phyloP scores from a whole-genome alignment of 2,113 vertebrate genomes.

The Vicugna pacos region DNA sequence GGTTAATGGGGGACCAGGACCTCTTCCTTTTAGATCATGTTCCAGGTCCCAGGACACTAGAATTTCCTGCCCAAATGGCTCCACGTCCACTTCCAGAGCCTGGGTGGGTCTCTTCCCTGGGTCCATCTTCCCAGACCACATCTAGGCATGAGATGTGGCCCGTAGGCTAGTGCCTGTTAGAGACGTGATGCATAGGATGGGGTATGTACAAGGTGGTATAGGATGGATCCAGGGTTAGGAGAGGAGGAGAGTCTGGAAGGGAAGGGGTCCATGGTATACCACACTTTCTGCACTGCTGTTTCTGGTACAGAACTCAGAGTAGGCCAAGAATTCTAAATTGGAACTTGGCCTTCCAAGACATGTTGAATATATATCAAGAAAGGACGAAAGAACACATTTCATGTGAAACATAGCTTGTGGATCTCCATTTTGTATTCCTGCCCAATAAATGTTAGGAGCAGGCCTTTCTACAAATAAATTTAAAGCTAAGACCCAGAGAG shows the following conservation, averaged over 20 bases:
- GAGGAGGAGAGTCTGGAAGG: neutral
- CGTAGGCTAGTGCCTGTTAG: neutral
- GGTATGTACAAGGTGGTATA: neutral
- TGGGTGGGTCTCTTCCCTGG: neutral
- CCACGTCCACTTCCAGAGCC: neutral
- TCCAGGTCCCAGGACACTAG: neutral
- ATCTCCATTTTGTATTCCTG: neutral
- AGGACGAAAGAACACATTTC: neutral
- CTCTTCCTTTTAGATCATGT: neutral
- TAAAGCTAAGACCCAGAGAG: neutral
- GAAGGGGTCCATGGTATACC: neutral
- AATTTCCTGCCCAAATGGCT: constrained; percentile 6
- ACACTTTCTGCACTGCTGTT: neutral
- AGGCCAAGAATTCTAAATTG: neutral
- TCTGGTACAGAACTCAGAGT: neutral
- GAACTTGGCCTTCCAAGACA: neutral
- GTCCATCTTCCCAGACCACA: neutral
- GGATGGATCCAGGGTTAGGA: neutral
- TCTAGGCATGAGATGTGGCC: neutral
- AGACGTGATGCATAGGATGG: neutral
- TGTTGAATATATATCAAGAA: neutral
- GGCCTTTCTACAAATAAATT: neutral
- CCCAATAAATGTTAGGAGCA: neutral
- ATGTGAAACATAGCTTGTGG: neutral
- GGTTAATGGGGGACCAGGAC: neutral